Evolutionary conservation across 2,113 vertebrate species (phyloP), one percentile per base, ranked within the genome.

Genomic region (Trematomus loennbergii): DNA sequence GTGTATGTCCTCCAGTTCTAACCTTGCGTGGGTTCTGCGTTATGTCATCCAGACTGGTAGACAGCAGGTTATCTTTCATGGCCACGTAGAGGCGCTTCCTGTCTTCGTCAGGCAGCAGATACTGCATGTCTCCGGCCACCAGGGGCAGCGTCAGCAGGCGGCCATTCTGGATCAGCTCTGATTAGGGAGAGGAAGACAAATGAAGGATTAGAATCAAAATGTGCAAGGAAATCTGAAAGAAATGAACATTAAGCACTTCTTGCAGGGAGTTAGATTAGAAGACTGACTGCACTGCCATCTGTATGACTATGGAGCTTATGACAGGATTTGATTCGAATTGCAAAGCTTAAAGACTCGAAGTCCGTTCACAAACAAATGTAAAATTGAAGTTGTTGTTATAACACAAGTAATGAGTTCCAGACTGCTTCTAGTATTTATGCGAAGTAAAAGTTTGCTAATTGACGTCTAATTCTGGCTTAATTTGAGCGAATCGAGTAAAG

Each of bases 21-120:
- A 96, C 95, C 94, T 95, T 95, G 83, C 84, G 92, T 60, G 94
- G 93, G 71, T 90, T 92, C 77, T 93, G 94, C 11, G 94, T 95
- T 83, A 96, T 93, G 85, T 96, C 95, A 74, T 96, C 95, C 91
- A 96, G 86, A 69, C 92, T 95, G 52, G 94, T 93, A 13, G 94
- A 94, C 76, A 96, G 90, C 75, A 96, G 92, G 70, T 92, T 86
- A 86, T 96, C 94, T 88, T 95, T 96, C 90, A 95, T 94, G 86
- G 94, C 93, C 74, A 95, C 95, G 5, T 96, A 96, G 15, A 96
- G 92, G 25, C 82, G 94, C 40, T 88, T 91, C 40, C 86, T 78
- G 58, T 96, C 94, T 77, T 96, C 95, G 3, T 95, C 95, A 0
- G 92, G 93, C 40, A 96, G 82, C 78, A 96, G 73, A 16, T 94